Evolutionary conservation across 2,113 vertebrate genomes (phyloP).

Genomic region (Trichechus manatus): DNA sequence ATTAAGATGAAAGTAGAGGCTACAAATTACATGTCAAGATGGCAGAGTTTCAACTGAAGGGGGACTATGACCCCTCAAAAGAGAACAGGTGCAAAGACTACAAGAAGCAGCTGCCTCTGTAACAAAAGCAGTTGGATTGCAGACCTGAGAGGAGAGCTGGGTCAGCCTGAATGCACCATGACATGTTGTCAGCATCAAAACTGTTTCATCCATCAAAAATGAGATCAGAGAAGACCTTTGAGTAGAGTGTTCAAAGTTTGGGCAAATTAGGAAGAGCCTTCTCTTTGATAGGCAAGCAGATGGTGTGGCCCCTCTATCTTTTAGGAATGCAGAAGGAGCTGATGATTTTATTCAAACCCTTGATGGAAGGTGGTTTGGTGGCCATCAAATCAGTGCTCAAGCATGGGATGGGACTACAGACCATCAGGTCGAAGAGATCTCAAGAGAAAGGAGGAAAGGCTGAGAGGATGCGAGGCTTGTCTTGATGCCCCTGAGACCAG

Average conservation of each 20-base stretch:
- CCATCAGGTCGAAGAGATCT: conserved; percentile 94
- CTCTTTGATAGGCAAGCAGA: conserved; percentile 93
- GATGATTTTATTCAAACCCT: conserved; percentile 90
- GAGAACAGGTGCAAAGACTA: conserved; percentile 93
- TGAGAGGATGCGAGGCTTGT: conserved; percentile 92
- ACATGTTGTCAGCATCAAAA: conserved; percentile 92
- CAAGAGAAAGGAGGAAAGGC: conserved; percentile 93
- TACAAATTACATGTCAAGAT: conserved; percentile 93
- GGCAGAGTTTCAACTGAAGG: conserved; percentile 94
- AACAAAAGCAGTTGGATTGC: conserved; percentile 95
- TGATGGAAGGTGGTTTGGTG: conserved; percentile 92
- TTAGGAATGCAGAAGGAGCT: conserved; percentile 90
- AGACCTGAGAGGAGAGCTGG: conserved; percentile 91
- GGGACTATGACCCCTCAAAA: conserved; percentile 93
- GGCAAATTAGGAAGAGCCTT: conserved; percentile 93
- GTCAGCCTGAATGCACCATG: conserved; percentile 88
- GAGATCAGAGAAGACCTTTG: conserved; percentile 93
- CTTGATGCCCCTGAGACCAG: conserved; percentile 82
- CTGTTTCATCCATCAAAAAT: conserved; percentile 93
- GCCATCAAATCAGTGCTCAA: conserved; percentile 90
- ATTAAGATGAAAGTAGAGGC: conserved; percentile 92
- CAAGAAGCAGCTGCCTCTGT: conserved; percentile 91
- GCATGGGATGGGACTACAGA: conserved; percentile 93
- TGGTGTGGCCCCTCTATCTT: conserved; percentile 91
- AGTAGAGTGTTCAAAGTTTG: conserved; percentile 93